Conservation (phyloP, 1,140 invertebrate genomes). For the Drosophila mauritiana region DNA sequence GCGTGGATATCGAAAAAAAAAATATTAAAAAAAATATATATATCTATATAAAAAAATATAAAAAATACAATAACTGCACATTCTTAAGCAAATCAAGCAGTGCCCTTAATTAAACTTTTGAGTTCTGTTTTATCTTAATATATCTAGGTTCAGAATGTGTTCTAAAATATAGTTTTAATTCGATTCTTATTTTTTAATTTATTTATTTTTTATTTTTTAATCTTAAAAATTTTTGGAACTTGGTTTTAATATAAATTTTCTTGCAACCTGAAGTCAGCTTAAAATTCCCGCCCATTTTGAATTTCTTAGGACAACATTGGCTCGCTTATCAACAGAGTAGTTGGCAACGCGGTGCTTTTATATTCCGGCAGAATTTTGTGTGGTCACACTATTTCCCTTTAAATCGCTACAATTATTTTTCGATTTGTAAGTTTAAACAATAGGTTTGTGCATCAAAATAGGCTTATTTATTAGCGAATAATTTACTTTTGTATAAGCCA, state of each 20-base stretch:
- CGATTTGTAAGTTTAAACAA: slow-evolving; percentile 36
- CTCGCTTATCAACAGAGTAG: neutral
- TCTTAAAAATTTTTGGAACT: too few species aligned
- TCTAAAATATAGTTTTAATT: too few species aligned
- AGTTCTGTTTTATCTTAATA: too few species aligned
- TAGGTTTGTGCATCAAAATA: neutral
- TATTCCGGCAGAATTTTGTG: neutral
- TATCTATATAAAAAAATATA: neutral
- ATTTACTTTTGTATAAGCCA: neutral
- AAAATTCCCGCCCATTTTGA: neutral
- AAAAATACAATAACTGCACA: neutral
- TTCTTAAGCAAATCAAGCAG: too few species aligned
- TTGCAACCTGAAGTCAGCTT: neutral
- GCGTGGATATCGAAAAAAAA: neutral
- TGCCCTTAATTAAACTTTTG: too few species aligned
- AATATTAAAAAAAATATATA: neutral
- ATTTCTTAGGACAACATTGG: neutral
- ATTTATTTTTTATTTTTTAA: too few species aligned
- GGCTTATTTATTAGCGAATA: neutral
- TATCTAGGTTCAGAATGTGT: too few species aligned
- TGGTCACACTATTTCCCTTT: neutral
- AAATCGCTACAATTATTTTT: neutral
- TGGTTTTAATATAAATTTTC: neutral
- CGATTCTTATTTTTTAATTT: too few species aligned
- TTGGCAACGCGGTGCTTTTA: neutral